Evolutionary conservation across 2,113 vertebrate genomes (phyloP), one percentile per base, ranked within the genome.

Genomic region (Oryzias javanicus): DNA sequence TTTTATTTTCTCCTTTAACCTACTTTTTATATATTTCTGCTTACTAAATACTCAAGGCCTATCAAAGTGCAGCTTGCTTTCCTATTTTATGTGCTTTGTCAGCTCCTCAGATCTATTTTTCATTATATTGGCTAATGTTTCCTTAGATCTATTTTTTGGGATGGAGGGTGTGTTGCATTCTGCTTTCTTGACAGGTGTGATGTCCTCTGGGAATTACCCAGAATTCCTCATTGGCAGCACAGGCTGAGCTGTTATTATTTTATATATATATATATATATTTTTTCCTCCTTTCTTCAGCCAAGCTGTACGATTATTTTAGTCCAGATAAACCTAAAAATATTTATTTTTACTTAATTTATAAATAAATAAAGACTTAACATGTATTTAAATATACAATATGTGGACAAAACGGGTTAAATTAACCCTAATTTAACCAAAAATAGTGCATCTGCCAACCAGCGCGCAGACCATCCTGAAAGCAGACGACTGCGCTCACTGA

Each of bases 171-270:
- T 81, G 72, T 75, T 82, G 79, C 80, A 72, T 82, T 67, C 74
- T 72, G 77, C 68, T 77, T 70, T 60, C 73, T 72, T 83, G 85
- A 84, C 84, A 89, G 84, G 84, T 88, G 85, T 85, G 80, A 82
- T 78, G 82, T 88, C 87, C 84, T 85, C 25, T 88, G 87, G 79
- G 85, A 88, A 69, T 42, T 75, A 84, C 76, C 76, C 35, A 78
- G 78, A 74, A 84, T 82, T 86, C 80, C 82, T 82, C 76, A 71
- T 69, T 78, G 83, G 78, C 75, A 77, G 72, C 64, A 71, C 64
- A 76, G 60, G 52, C 67, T 63, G 60, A 65, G 51, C 57, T 74
- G 49, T 20, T 58, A 51, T 14, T 47, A 51, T 14, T 47, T 24
- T 29, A 40, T 42, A 35, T 10, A 35, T 35, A 35, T 6, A 35